A percentile compares a stretch with the other conserved stretches of the same genome.
Evolutionary conservation across 2,797 vertebrate species (phyloP).

Genomic region (Bradypodion pumilum): DNA sequence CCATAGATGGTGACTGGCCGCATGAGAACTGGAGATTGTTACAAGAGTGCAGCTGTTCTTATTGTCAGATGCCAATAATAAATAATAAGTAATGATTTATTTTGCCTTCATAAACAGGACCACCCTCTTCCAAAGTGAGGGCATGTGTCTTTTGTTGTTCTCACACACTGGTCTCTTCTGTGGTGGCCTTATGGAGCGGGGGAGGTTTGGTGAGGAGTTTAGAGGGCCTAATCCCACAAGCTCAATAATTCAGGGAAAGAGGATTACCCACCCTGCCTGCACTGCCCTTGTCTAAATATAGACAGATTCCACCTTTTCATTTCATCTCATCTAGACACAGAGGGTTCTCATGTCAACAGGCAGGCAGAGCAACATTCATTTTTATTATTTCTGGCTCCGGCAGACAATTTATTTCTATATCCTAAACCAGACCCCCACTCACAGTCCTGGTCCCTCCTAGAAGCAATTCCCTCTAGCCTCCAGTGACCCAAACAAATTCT

Average conservation of each 20-base stretch:
- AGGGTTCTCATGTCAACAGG: rapidly evolving
- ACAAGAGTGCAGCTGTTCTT: too few relatives aligned
- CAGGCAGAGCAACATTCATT: neutral
- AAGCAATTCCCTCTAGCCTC: neutral
- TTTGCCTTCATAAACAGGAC: neutral
- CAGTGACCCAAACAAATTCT: neutral
- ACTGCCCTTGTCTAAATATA: conserved; percentile 90
- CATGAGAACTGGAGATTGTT: neutral
- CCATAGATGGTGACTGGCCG: neutral
- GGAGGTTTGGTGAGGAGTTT: conserved; percentile 76
- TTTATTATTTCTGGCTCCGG: neutral
- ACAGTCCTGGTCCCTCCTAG: too few relatives aligned
- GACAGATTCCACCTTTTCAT: conserved; percentile 67
- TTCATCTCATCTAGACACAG: conserved; percentile 12
- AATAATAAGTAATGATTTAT: too few relatives aligned
- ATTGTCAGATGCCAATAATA: too few relatives aligned
- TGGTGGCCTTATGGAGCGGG: neutral
- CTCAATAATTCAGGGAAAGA: conserved; percentile 90
- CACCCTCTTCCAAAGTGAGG: neutral
- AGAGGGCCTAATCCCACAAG: conserved; percentile 88
- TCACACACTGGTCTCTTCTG: rapidly evolving
- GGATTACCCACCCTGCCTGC: conserved; percentile 87
- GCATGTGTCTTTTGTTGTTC: neutral
- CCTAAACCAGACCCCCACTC: neutral
- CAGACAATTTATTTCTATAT: too few relatives aligned